Evolutionary conservation across 2,113 vertebrate species (phyloP), one percentile per base, ranked within the genome.

Genomic region (Fregata magnificens): DNA sequence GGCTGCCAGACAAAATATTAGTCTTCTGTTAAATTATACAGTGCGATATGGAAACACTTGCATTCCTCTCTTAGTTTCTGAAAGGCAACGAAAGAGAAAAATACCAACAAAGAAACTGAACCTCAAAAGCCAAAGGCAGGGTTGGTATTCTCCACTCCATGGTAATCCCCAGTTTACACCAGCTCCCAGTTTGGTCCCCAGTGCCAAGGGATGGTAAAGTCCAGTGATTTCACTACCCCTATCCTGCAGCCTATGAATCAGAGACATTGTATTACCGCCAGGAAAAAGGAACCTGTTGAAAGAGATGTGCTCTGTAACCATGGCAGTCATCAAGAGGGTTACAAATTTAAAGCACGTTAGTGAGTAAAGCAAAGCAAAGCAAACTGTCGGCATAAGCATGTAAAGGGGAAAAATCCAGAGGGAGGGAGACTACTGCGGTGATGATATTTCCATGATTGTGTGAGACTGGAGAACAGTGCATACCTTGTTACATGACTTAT

Each of bases 241-340:
- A 11, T 63, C 67, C 89, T 61, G 45, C 86, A 90, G 66, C 74
- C 55, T 50, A 4, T 96, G 95, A 97, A 97, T 96, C 95, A 96
- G n/a, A 87, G 78, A 71, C 22, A 15, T 97, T 95, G 78, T 96
- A 14, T 70, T 62, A 73, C 59, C 0, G 67, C 95, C 94, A 96
- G 87, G 86, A 97, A 96, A 95, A 95, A 85, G 74, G 73, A 94
- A 88, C 78, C 78, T 93, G 95, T 95, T 98, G 96, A 97, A 96
- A 97, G 96, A 95, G 93, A 96, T 94, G 93, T 95, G 81, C 93
- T 97, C 88, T 97, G 86, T 93, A 97, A 84, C 93, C 78, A 49
- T 90, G 89, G 86, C 63, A 96, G 80, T 85, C 92, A 95, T 96
- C 70, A 59, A 40, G 85, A 97, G 77, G 29, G 66, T 94, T 97